These are phyloP conservation scores for Xiphorhynchus erythropygius DNA, from an alignment of 2,797 vertebrate genomes.

Conservation along the genomic window DNA sequence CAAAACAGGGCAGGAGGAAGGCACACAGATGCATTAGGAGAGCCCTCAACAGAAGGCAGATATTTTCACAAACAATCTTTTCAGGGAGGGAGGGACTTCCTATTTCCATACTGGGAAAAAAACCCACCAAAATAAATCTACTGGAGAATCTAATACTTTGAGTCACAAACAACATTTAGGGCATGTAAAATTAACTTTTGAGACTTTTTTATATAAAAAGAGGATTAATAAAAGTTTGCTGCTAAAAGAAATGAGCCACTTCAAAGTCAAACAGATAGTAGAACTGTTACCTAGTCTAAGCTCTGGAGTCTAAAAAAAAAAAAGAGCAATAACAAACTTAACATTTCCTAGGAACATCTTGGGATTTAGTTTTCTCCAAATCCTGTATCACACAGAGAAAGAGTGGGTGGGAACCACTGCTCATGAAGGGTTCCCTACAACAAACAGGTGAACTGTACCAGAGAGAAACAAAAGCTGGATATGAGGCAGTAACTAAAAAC, in stretches of 20 bases:
- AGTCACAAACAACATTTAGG: neutral
- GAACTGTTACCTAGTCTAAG: neutral
- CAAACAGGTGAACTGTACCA: neutral
- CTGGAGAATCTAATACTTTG: neutral
- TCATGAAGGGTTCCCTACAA: neutral
- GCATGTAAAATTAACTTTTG: neutral
- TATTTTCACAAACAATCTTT: neutral
- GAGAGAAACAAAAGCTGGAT: constrained; percentile 50
- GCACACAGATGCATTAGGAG: neutral
- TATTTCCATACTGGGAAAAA: neutral
- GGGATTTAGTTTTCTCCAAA: neutral
- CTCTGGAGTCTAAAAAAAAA: rapidly evolving
- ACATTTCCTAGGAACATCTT: neutral
- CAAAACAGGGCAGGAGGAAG: neutral
- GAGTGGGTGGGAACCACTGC: neutral
- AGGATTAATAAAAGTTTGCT: neutral
- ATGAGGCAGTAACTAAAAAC: constrained; percentile 5
- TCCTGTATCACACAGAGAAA: neutral
- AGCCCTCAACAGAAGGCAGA: neutral
- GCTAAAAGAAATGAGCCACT: neutral
- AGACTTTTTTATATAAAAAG: neutral
- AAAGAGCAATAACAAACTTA: neutral
- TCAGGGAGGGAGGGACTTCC: neutral
- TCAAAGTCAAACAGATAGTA: neutral
- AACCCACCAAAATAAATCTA: neutral